Evolutionary conservation across 2,797 vertebrate species (phyloP).

Genomic region (Peromyscus eremicus): DNA sequence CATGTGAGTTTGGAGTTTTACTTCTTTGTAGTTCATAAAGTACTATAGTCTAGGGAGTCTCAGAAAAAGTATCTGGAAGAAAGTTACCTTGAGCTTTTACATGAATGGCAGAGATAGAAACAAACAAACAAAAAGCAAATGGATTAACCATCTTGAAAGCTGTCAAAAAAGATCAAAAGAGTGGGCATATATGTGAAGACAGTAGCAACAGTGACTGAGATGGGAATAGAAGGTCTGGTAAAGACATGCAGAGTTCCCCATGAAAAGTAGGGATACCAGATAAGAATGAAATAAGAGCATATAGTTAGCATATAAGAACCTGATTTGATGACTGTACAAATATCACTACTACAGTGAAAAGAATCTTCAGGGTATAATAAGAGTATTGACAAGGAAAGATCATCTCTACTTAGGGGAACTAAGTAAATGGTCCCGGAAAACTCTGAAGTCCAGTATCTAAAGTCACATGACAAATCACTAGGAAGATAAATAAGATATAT

Average conservation of each 20-base stretch:
- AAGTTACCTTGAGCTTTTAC: not conserved
- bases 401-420: not conserved
- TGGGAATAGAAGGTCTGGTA: not conserved
- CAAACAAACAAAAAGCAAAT: not conserved
- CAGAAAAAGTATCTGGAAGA: not conserved
- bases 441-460: conserved; percentile 7
- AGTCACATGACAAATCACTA: conserved; percentile 8
- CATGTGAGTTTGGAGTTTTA: not conserved
- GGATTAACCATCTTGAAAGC: not conserved
- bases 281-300: not conserved
- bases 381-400: not conserved
- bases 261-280: not conserved
- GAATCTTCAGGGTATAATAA: not conserved
- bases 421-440: not conserved
- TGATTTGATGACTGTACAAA: not conserved
- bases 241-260: not conserved
- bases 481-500: not conserved
- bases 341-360: not conserved
- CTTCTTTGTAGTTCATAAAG: not conserved
- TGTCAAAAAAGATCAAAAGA: not conserved
- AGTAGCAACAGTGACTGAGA: not conserved
- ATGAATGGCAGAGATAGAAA: not conserved
- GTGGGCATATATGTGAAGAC: not conserved
- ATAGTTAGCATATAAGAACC: not conserved
- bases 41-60: not conserved